phyloP scores from a whole-genome alignment of 2,888 invertebrate species.

The Cephus rjabovi region DNA sequence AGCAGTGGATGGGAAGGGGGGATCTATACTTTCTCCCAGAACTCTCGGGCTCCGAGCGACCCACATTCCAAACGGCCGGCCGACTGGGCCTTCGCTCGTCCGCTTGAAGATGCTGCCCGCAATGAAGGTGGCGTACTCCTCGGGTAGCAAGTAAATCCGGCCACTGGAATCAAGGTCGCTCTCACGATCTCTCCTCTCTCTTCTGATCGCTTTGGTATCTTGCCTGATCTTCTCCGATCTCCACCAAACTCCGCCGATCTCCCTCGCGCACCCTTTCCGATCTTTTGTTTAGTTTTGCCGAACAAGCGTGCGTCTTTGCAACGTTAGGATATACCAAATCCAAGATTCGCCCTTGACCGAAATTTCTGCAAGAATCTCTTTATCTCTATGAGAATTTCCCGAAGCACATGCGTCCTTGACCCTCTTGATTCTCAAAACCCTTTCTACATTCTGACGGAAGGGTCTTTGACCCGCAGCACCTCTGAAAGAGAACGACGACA shows the following conservation, averaged over 20 bases:
- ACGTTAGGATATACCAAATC: neutral
- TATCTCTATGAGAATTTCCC: neutral
- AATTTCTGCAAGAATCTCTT: neutral
- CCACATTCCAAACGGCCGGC: conserved; percentile 58
- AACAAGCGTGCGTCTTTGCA: neutral
- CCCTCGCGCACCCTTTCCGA: neutral
- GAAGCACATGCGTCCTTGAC: neutral
- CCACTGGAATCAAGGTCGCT: conserved; percentile 58
- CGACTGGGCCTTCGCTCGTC: conserved; percentile 31
- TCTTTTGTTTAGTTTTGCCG: neutral
- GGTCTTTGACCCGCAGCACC: neutral
- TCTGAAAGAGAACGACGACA: neutral
- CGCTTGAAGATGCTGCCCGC: conserved; percentile 50
- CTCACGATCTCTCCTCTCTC: conserved; percentile 49
- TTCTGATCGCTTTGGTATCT: neutral
- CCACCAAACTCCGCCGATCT: neutral
- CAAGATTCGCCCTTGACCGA: neutral
- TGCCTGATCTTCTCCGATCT: too few species aligned
- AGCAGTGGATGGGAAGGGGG: neutral
- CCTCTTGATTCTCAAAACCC: neutral
- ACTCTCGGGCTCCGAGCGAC: conserved; percentile 45
- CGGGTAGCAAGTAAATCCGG: conserved; percentile 11
- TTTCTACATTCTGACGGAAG: neutral
- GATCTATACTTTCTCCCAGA: conserved; percentile 59
- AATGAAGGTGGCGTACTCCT: conserved; percentile 2